Conservation (phyloP, 2,113 vertebrate genomes). For the Saccopteryx leptura region DNA sequence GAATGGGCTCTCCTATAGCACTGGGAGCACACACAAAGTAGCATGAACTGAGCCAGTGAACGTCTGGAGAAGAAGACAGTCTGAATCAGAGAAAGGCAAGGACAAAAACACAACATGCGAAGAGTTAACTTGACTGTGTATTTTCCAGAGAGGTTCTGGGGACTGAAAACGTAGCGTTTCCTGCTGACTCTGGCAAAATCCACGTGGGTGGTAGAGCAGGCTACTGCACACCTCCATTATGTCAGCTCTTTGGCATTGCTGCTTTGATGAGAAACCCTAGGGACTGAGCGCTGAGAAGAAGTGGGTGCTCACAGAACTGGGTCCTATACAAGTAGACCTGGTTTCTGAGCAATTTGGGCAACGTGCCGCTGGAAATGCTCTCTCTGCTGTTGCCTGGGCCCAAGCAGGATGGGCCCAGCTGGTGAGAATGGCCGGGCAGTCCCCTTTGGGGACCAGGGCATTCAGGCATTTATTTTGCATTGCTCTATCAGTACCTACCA, state of each 20-base stretch:
- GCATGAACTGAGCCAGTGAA: neutral
- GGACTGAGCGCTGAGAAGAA: neutral
- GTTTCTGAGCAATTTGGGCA: neutral
- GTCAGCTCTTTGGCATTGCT: neutral
- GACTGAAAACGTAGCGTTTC: neutral
- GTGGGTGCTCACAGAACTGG: neutral
- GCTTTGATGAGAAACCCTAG: neutral
- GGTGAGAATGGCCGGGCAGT: neutral
- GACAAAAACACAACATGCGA: neutral
- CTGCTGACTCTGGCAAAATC: neutral
- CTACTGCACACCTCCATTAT: neutral
- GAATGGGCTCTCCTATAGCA: neutral
- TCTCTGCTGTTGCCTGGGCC: neutral
- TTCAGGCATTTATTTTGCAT: neutral
- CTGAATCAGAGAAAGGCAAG: neutral
- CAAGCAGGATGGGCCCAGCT: neutral
- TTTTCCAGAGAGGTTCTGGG: neutral
- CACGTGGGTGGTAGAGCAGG: neutral
- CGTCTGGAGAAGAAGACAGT: neutral
- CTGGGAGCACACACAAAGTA: neutral
- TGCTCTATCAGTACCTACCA: neutral
- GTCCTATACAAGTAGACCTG: neutral
- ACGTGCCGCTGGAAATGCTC: neutral
- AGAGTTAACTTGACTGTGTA: neutral
- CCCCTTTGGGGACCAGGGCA: neutral